Base-by-base conservation (phyloP, 2,797 vertebrate species). In the Lateolabrax maculatus region DNA sequence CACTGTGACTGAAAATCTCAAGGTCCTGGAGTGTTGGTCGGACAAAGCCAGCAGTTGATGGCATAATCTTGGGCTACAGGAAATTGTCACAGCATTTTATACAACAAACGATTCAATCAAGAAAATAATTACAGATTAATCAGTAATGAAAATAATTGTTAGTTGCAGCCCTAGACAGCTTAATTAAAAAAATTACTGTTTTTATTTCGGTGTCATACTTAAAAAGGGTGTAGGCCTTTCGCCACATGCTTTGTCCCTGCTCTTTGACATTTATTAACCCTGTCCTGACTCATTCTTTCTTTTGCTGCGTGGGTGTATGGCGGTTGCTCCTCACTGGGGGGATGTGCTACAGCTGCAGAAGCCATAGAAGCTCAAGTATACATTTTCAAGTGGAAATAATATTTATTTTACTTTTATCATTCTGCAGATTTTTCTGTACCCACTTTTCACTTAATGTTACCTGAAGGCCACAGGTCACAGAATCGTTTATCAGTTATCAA, bases 261-360 rank as follows among this genome's bases (percentile, higher is more conserved):
- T 75, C 49, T 11, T 43, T 80, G 74, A 84, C 62, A 64, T 69
- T 72, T 25, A 83, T 88, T 81, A 85, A 84, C 65, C 51, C 72
- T 4, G 27, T 49, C 37, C 12, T 70, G 39, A 44, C 43, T 48
- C 36, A 66, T 62, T 75, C 63, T 29, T 23, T 3, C 29, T 57
- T 41, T 36, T 55, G 51, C 61, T 57, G 41, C 23, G 48, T 34
- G 29, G n/a, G 49, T 36, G 60, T 25, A 72, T 23, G 21, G 10
- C 12, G 41, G 64, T 46, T 46, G 48, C 36, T 55, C 15, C 49
- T 46, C 39, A 37, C 29, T 3, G 9, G 29, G 48, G 27, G 48
- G 23, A 2, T 43, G 48, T 55, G 60, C 21, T 23, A 12, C 36
- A 52, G 25, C 36, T 52, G 21, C 27, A 43, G 37, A 34, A 39